Evolutionary conservation across 2,113 vertebrate species (phyloP).

Genomic region (Hippopotamus amphibius): DNA sequence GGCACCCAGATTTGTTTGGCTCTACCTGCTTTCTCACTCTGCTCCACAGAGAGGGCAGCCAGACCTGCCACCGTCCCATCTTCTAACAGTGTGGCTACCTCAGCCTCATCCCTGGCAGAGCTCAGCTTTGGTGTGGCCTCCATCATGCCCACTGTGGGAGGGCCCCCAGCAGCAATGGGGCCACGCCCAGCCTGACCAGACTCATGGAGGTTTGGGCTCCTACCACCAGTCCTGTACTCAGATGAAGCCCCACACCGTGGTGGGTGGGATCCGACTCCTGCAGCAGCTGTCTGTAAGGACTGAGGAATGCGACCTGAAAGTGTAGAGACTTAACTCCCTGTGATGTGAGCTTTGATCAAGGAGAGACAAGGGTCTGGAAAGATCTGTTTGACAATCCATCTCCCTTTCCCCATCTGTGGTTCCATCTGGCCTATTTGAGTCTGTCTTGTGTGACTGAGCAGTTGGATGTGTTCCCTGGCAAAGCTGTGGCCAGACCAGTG

Average conservation of each 20-base stretch:
- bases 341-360: not conserved
- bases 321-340: not conserved
- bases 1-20: not conserved
- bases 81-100: not conserved
- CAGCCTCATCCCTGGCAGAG: not conserved
- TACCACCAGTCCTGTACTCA: not conserved
- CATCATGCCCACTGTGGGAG: not conserved
- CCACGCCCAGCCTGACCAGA: too few relatives aligned
- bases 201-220: not conserved
- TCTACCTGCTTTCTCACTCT: too few relatives aligned
- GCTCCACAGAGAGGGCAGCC: not conserved
- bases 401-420: not conserved
- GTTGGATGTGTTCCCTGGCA: not conserved
- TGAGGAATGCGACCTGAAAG: not conserved
- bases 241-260: rapidly evolving
- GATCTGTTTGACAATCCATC: not conserved
- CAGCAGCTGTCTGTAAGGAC: too few relatives aligned
- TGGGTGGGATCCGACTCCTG: not conserved
- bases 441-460: not conserved
- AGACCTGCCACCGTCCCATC: not conserved
- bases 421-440: not conserved
- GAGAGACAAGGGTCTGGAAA: not conserved
- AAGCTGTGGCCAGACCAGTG: not conserved
- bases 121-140: not conserved
- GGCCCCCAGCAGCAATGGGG: not conserved